A percentile compares a stretch with the other conserved stretches of the same genome.
Evolutionary conservation across 2,888 invertebrate genomes (phyloP).

Genomic region (Mechanitis messenoides): DNA sequence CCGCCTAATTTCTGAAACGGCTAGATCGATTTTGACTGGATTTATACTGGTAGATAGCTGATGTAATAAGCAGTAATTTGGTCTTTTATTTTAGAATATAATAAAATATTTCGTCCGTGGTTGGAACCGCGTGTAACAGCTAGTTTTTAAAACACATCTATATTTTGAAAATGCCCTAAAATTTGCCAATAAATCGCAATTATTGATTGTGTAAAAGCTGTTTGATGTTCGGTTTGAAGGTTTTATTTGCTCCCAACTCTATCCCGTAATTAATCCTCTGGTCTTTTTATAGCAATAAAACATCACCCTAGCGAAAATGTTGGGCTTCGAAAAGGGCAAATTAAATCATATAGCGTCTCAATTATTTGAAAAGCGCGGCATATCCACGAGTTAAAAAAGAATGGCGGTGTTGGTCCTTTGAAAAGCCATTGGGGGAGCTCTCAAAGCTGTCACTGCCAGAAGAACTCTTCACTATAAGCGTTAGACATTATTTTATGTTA

Average conservation of each 20-base stretch:
- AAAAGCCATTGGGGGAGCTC: conserved; percentile 68
- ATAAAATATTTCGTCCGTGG: no score
- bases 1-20: no score
- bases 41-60: no score
- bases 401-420: conserved; percentile 69
- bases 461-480: conserved; percentile 58
- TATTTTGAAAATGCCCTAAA: no score
- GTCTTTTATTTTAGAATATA: no score
- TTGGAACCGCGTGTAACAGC: no score
- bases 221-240: background rate
- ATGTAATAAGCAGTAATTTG: no score
- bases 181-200: background rate
- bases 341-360: conserved; percentile 74
- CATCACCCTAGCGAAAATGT: conserved; percentile 48
- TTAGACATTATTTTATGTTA: conserved; percentile 42
- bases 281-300: conserved; percentile 34
- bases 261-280: conserved; percentile 26
- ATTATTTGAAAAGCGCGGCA: conserved; percentile 68
- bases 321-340: conserved; percentile 63
- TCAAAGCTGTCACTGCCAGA: conserved; percentile 73
- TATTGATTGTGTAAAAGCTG: background rate
- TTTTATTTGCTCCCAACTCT: conserved; percentile 9
- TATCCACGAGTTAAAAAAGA: conserved; percentile 65
- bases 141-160: no score
- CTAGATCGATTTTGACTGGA: no score